Evolutionary conservation across 2,113 vertebrate species (phyloP).

Genomic region (Scophthalmus maximus): DNA sequence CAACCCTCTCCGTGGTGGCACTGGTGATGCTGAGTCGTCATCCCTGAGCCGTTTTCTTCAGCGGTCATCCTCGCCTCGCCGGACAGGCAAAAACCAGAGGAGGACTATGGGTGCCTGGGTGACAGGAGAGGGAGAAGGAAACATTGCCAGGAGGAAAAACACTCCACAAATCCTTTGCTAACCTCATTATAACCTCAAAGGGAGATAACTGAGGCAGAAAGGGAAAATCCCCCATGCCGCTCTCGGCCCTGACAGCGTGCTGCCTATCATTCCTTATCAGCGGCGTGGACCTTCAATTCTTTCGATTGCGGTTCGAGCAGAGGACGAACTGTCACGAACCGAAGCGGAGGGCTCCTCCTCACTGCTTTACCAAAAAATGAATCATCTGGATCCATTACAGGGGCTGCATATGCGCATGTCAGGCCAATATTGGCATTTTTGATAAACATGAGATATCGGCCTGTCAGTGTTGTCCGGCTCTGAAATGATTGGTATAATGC

Average conservation of each 20-base stretch:
- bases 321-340: slow-evolving; percentile 15
- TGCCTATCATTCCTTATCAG: slow-evolving; percentile 44
- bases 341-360: slow-evolving; percentile 16
- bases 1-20: background rate
- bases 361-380: background rate
- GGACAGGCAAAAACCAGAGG: slow-evolving; percentile 23
- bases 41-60: slow-evolving; percentile 31
- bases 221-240: slow-evolving; percentile 30
- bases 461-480: background rate
- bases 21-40: slow-evolving; percentile 11
- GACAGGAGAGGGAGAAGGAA: slow-evolving; percentile 28
- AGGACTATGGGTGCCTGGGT: slow-evolving; percentile 49
- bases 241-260: slow-evolving; percentile 41
- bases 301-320: slow-evolving; percentile 42
- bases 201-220: slow-evolving; percentile 43
- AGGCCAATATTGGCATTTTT: background rate
- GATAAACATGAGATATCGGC: background rate
- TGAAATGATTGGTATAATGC: slow-evolving; percentile 15
- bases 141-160: slow-evolving; percentile 46
- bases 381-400: slow-evolving; percentile 6
- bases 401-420: background rate
- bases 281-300: slow-evolving; percentile 34
- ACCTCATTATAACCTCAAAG: slow-evolving; percentile 70
- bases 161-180: slow-evolving; percentile 57
- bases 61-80: slow-evolving; percentile 48